Base-by-base conservation (phyloP, 2,113 vertebrate genomes). In the Caloenas nicobarica region DNA sequence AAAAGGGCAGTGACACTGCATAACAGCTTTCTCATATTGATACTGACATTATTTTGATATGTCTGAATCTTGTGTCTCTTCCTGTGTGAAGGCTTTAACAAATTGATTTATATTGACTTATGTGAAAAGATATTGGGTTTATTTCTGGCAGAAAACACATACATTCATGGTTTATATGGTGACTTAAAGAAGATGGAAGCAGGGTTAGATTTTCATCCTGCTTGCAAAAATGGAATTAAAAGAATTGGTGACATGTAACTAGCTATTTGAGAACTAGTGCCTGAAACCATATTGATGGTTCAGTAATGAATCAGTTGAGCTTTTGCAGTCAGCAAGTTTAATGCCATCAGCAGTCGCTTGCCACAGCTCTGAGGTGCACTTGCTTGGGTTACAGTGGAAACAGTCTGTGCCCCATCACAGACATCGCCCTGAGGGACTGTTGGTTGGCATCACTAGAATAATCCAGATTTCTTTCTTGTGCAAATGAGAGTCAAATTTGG, bases 391-490 rank as follows among this genome's bases (percentile, higher is more conserved):
- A 26, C 48, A 69, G 10, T 4, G 38, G 9, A 69, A 72, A 42
- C 16, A 68, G 16, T 10, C 26, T 51, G 16, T 53, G 8, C 25
- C 22, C 15, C 1, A 1, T n/a, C 10, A 50, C 0, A 2, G 16
- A 12, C 12, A 21, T 25, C 29, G 51, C 15, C 8, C 14, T 1
- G 1, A 62, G 13, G 13, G 22, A 28, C 13, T 25, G 22, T 1
- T 10, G 11, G 10, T 11, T 81, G 31, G 7, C 9, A 12, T 44
- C 18, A 31, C 16, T 54, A 81, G 10, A 62, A 83, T 33, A 86
- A 81, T 54, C 2, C 16, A 66, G 8, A 36, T 22, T 80, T 79
- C 53, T 88, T 28, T 73, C 3, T 46, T 74, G 4, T 44, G 44
- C 22, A 79, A 89, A 34, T 38, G 4, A 40, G 10, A 62, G 25